Base-by-base conservation (phyloP, 2,888 invertebrate species). In the Leptopilina drosophilae region DNA sequence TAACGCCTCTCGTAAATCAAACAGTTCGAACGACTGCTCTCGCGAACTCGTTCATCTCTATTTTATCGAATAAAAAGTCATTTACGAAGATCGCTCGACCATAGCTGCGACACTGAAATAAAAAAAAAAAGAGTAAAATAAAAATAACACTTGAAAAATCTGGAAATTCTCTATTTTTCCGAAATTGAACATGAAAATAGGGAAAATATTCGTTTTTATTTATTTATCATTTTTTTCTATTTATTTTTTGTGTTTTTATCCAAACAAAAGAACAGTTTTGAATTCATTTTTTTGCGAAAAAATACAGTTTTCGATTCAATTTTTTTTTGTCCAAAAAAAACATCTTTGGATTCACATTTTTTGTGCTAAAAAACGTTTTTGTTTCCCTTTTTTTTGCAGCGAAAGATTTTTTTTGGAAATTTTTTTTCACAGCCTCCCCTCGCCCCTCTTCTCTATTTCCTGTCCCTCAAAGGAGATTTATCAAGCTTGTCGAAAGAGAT, bases 31-130 rank as follows among this genome's bases (percentile, higher is more conserved):
- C 69, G 69, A 69, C 20, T 69, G 53, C 69, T 12, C n/a, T 26
- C 69, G 69, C 4, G 49, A n/a, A 69, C 69, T 69, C 49, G 53
- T 53, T 69, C 69, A 69, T 69, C 69, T 69, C 53, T 69, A 69
- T 69, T 69, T 69, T 69, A 69, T 69, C 69, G 26, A 69, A 69
- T 69, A 53, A 69, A 69, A 69, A 69, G 69, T 69, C 69, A 69
- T 69, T 69, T 69, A 69, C 53, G 7, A 14, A 69, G 20, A 14
- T 69, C 69, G 69, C 26, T 33, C 14, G 33, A 69, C 49, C 26
- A 49, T 69, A 15, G 69, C 53, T 69, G 69, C 26, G 49, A 26
- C 53, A 49, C 11, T 1, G 11, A 49, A 49, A 49, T 11, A 9
- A 49, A 49, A 9, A 49, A 49, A 8, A 49, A 20, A 20, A 20